Evolutionary conservation across 2,113 vertebrate species (phyloP).

Genomic region (Catagonus wagneri): DNA sequence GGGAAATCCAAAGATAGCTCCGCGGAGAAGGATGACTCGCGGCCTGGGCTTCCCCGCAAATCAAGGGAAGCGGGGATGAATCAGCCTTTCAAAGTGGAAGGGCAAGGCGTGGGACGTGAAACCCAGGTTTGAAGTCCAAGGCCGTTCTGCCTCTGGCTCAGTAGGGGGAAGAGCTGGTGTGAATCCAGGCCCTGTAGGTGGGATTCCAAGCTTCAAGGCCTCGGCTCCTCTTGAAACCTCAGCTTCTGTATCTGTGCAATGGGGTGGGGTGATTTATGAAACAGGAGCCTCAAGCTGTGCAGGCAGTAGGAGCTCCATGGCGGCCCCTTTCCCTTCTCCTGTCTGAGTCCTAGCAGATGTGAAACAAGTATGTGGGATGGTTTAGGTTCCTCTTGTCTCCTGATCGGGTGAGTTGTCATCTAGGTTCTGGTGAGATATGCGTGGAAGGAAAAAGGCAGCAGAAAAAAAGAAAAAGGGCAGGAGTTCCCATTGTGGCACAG

Average conservation of each 20-base stretch:
- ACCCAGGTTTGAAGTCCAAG: conserved; percentile 19
- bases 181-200: background rate
- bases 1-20: conserved; percentile 80
- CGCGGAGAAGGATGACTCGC: conserved; percentile 54
- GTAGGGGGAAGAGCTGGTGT: background rate
- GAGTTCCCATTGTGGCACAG: no score
- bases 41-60: conserved; percentile 50
- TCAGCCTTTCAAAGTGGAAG: conserved; percentile 52
- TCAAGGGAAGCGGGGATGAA: conserved; percentile 53
- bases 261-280: background rate
- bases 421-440: background rate
- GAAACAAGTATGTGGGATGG: background rate
- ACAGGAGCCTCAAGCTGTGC: background rate
- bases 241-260: background rate
- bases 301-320: background rate
- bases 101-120: conserved; percentile 15
- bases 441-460: background rate
- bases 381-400: background rate
- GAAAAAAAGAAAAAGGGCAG: background rate
- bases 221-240: background rate
- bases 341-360: background rate
- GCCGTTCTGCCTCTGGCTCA: conserved; percentile 24
- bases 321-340: background rate
- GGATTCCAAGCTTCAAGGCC: no score
- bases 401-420: background rate